Conservation (phyloP, 2,113 vertebrate genomes). For the Larimichthys polyactis region DNA sequence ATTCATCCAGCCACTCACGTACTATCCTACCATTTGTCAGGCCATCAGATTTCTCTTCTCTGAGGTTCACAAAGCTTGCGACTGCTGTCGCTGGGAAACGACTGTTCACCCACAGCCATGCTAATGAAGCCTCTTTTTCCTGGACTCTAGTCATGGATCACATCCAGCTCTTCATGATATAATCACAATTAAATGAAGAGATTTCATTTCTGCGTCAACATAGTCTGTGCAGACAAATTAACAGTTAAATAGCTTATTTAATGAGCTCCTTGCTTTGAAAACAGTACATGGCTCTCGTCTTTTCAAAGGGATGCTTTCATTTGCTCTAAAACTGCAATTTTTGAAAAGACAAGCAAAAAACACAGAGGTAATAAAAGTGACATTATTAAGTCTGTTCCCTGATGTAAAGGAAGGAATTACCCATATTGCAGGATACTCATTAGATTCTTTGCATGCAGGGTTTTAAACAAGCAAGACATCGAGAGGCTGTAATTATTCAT, state of each 20-base stretch:
- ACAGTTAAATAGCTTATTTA: slow-evolving; percentile 19
- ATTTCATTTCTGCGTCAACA: slow-evolving; percentile 7
- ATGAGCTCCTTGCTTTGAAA: neutral
- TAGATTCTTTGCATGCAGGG: slow-evolving; percentile 15
- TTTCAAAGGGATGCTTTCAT: neutral
- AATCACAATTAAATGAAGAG: slow-evolving; percentile 5
- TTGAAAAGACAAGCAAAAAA: slow-evolving; percentile 9
- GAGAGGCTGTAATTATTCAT: slow-evolving; percentile 7
- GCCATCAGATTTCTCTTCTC: neutral
- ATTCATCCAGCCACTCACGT: slow-evolving; percentile 1
- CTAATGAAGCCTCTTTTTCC: slow-evolving; percentile 16
- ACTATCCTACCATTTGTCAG: slow-evolving; percentile 20
- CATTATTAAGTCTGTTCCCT: slow-evolving; percentile 23
- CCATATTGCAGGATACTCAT: slow-evolving; percentile 27
- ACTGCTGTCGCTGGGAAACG: slow-evolving; percentile 13
- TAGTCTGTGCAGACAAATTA: slow-evolving; percentile 21
- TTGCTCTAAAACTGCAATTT: neutral
- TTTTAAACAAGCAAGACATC: slow-evolving; percentile 17
- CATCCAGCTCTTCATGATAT: neutral
- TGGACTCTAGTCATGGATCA: slow-evolving; percentile 1
- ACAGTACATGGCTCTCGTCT: neutral
- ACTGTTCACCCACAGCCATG: neutral
- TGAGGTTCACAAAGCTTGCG: neutral
- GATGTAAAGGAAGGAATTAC: slow-evolving; percentile 4
- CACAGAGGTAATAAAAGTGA: neutral